phyloP scores from a whole-genome alignment of 2,888 invertebrate genomes.

The Caenorhabditis sp. region DNA sequence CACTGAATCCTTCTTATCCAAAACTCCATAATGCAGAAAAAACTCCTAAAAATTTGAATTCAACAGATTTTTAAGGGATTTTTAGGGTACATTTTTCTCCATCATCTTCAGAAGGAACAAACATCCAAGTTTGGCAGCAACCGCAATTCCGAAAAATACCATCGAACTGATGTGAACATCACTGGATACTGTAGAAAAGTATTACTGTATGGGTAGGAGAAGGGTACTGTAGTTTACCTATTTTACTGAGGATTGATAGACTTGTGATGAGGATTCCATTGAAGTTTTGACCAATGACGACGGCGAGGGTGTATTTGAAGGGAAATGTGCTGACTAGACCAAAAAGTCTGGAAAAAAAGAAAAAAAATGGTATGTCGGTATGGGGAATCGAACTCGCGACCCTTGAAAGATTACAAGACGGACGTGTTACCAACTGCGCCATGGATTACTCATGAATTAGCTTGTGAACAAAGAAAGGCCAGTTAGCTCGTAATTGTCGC shows the following conservation, averaged over 20 bases:
- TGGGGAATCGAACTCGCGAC: no score
- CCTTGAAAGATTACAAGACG: not conserved
- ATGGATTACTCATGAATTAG: no score
- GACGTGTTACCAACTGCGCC: not conserved
- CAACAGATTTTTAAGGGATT: no score
- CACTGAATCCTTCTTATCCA: not conserved
- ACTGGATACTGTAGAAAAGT: slow-evolving; percentile 11
- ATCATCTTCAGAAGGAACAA: not conserved
- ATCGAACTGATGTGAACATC: slow-evolving; percentile 77
- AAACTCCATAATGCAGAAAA: not conserved
- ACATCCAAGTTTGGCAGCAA: slow-evolving; percentile 22
- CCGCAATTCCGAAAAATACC: slow-evolving; percentile 92
- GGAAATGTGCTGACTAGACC: slow-evolving; percentile 93
- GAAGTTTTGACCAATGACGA: slow-evolving; percentile 78
- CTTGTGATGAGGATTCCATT: slow-evolving; percentile 71
- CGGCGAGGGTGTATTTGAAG: slow-evolving; percentile 81
- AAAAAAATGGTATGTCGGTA: not conserved
- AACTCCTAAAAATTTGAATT: not conserved
- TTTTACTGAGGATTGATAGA: slow-evolving; percentile 62
- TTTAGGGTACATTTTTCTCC: not conserved
- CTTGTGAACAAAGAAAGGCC: no score
- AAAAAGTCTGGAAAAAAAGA: slow-evolving; percentile 75
- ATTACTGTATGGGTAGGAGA: not conserved
- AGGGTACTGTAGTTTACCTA: not conserved
- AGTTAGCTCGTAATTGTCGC: no score